Base-by-base conservation (phyloP, 2,797 vertebrate genomes). In the Pipistrellus pygmaeus region DNA sequence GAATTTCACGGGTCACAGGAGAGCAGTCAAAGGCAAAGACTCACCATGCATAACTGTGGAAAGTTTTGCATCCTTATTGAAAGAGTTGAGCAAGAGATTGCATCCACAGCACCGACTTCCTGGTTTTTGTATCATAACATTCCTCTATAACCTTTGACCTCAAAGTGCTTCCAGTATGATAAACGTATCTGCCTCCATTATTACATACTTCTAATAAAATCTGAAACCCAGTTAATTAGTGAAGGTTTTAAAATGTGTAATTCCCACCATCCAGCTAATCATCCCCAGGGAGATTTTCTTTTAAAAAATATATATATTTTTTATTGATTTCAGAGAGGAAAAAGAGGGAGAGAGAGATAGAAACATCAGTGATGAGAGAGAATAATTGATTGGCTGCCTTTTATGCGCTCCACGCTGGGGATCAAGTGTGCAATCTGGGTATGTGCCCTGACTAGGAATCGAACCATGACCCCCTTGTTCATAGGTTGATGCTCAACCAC, bases 191-290 rank as follows among this genome's bases (percentile, higher is more conserved):
- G 32, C 32, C n/a, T 92, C 83, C 30, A n/a, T 85, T 73, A 78
- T 92, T 64, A 30, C 27, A 46, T 69, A 82, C n/a, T 80, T 87
- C 85, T 81, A 64, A 51, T 69, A 30, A 86, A 95, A 93, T 14
- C 15, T 81, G 46, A 93, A 90, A 55, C 12, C n/a, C 73, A 85
- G 2, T 91, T 81, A 90, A 62, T 62, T 23, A 62, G 66, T 89
- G 60, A 94, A 46, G 82, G 11, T 44, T 88, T 44, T 46, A 69
- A 46, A 64, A 32, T 57, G 53, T 30, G 55, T 27, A 86, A 66
- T 71, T 88, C 14, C 25, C 20, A 72, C 25, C 23, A 62, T 27
- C 41, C 0, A 83, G 13, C n/a, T 86, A 78, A 73, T 84, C 1
- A 6, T 60, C 27, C 4, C 48, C 6, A 60, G 53, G 23, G 69